These are phyloP conservation scores for Hozukius guyotensis DNA, from an alignment of 2,797 vertebrate genomes.

Conservation along the genomic window DNA sequence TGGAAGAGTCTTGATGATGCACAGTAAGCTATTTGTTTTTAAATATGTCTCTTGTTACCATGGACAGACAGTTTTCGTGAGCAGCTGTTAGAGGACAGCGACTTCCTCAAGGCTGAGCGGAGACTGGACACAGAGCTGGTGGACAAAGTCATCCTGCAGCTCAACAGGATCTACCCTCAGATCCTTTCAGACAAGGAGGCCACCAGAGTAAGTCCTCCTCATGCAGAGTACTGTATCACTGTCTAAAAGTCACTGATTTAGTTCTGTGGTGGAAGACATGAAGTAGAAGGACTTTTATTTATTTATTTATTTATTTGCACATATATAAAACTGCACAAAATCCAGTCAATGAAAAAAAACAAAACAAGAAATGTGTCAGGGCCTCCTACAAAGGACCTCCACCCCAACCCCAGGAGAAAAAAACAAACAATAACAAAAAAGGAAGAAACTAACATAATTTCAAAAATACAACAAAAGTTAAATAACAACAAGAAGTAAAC, in stretches of 20 bases:
- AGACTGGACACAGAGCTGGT: slow-evolving; percentile 90
- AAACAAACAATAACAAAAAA: too few relatives aligned
- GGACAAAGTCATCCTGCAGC: slow-evolving; percentile 95
- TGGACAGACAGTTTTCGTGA: slow-evolving; percentile 85
- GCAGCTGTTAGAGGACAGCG: slow-evolving; percentile 89
- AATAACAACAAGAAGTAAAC: too few relatives aligned
- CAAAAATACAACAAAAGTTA: too few relatives aligned
- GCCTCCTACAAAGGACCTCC: too few relatives aligned
- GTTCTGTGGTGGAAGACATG: neutral
- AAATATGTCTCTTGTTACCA: neutral
- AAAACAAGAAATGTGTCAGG: too few relatives aligned
- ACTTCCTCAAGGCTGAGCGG: slow-evolving; percentile 84
- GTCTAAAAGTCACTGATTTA: neutral
- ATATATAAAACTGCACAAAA: too few relatives aligned
- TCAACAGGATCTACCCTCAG: slow-evolving; percentile 97
- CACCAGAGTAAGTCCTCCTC: slow-evolving; percentile 85
- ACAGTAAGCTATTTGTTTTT: neutral
- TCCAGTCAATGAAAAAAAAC: too few relatives aligned
- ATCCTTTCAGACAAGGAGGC: slow-evolving; percentile 96
- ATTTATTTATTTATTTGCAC: too few relatives aligned
- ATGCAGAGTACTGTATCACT: neutral
- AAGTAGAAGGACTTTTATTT: too few relatives aligned
- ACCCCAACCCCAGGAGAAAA: too few relatives aligned
- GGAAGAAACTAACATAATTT: too few relatives aligned
- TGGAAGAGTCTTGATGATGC: neutral